These are phyloP conservation scores for Julus scandinavius DNA, from an alignment of 2,888 invertebrate species.

Conservation along the genomic window DNA sequence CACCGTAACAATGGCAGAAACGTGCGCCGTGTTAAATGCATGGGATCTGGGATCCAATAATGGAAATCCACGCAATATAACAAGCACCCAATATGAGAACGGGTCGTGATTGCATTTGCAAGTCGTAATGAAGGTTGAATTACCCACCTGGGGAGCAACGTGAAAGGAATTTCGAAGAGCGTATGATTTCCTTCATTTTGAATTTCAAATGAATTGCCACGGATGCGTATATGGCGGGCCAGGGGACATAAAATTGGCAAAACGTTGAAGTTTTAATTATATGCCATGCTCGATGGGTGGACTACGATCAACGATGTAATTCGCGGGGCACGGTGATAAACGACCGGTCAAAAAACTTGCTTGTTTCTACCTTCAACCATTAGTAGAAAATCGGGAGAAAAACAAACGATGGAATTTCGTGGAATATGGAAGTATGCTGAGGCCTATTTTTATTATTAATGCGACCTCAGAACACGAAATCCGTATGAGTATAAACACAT, in stretches of 20 bases:
- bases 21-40: conserved; percentile 26
- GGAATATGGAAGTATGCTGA: background rate
- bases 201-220: background rate
- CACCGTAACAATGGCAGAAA: background rate
- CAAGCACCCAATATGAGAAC: background rate
- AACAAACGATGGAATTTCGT: background rate
- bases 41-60: conserved; percentile 6
- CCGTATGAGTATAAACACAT: too few relatives aligned
- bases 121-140: conserved; percentile 31
- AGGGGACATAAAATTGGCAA: conserved; percentile 36
- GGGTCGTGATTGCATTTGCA: conserved; percentile 23
- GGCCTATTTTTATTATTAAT: too few relatives aligned
- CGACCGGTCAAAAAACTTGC: background rate
- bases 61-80: background rate
- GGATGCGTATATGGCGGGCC: background rate
- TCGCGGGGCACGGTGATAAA: background rate
- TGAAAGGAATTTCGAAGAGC: conserved; percentile 10
- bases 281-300: background rate
- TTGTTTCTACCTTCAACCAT: too few relatives aligned
- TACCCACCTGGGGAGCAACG: conserved; percentile 1
- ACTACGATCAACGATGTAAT: background rate
- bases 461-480: too few relatives aligned
- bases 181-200: background rate
- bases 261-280: conserved; percentile 26
- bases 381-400: background rate